Base-by-base conservation (phyloP, 2,888 invertebrate species). In the Aspidiotus rigidus region DNA sequence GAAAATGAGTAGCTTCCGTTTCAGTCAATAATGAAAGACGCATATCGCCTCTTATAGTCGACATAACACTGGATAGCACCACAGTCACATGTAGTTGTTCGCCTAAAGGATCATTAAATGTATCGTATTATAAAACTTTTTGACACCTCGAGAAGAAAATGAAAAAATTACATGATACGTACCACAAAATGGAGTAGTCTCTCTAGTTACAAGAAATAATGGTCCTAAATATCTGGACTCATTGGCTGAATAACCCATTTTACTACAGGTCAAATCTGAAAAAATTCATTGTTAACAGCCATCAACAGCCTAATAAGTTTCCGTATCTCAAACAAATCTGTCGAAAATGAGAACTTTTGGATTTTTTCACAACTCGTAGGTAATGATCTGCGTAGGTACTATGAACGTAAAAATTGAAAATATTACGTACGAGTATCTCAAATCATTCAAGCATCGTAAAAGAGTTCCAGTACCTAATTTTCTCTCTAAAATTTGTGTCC, bases 101-200 rank as follows among this genome's bases (percentile, higher is more conserved):
- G 41, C 83, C 83, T 83, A 73, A 67, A 75, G 74, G 9, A 44
- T 63, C 71, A 72, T 71, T 57, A 63, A 54, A 63, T 13, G 53
- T 63, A 16, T 2, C 7, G 56, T n/a, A 56, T 56, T 60, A 53
- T 39, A 62, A 7, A 54, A 53, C 8, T 15, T n/a, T 7, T 15
- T 41, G 11, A n/a, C 28, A 62, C 39, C 67, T 7, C 53, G 15
- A 13, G 62, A 42, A 17, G n/a, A 62, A 67, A 62, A 54, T n/a
- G n/a, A n/a, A n/a, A n/a, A n/a, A n/a, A n/a, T n/a, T n/a, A n/a
- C n/a, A 57, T 10, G 53, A 72, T 10, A 72, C 75, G 75, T 79
- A 81, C 84, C 84, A 76, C 84, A 84, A 76, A 77, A 84, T 11
- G 82, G 82, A 62, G 76, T 73, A 57, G 79, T 74, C 49, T 78